phyloP scores from a whole-genome alignment of 2,113 vertebrate species.

The Antechinus stuartii region DNA sequence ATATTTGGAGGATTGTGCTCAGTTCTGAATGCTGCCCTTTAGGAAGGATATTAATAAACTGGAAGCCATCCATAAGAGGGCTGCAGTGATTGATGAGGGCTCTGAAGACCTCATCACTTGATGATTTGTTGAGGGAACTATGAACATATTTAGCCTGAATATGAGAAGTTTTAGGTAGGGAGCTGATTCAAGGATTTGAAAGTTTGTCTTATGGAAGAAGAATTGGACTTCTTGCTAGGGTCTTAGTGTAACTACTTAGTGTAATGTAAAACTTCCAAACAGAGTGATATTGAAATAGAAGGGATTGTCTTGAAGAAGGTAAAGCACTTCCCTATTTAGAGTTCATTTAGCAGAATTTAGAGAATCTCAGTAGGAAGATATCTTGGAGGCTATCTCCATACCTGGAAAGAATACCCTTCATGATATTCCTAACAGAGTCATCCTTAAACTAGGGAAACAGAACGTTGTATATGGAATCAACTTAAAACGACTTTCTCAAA shows the following conservation, averaged over 20 bases:
- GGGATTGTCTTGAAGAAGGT: background rate
- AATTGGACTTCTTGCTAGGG: background rate
- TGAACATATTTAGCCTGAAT: background rate
- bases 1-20: background rate
- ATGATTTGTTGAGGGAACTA: background rate
- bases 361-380: background rate
- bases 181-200: background rate
- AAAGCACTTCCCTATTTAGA: background rate
- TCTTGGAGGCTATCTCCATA: background rate
- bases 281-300: background rate
- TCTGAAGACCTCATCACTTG: background rate
- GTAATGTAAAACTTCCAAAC: background rate
- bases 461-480: background rate
- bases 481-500: background rate
- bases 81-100: background rate
- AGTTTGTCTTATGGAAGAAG: background rate
- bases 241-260: background rate
- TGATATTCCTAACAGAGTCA: background rate
- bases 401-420: background rate
- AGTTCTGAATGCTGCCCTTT: background rate
- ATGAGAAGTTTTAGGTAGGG: background rate
- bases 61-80: background rate
- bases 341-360: background rate
- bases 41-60: background rate
- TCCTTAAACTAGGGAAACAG: background rate